Evolutionary conservation across 35 echinoderm and acorn worm species (phyloP), one percentile per base, ranked within the genome.

Genomic region (Lytechinus variegatus): DNA sequence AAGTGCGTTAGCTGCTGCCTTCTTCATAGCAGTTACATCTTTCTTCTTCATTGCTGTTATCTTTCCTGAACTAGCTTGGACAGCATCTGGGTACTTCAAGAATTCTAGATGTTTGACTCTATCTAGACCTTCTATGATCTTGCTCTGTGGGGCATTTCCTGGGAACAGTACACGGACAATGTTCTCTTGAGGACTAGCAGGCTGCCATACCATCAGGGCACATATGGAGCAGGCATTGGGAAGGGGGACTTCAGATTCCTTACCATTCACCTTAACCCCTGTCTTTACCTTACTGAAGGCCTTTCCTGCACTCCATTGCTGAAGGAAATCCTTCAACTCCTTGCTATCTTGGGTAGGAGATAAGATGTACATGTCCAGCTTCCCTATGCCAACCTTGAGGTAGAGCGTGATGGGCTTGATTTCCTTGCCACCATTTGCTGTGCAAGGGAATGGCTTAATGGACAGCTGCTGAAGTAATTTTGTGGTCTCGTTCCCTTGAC

Each of bases 191-290:
- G 94, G 97, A 57, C 97, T 96, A 54, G 96, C 97, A 90, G 98
- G 97, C 72, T 99, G 98, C 98, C 98, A 99, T 54, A 99, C 98
- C 94, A 99, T 96, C 89, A 99, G 92, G 89, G 98, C 96, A 97
- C 98, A 99, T 51, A 99, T 96, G 87, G 98, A 99, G 10, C 98
- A 94, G 27, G 97, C 97, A 97, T 97, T 97, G 27, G 97, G 94
- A 87, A 98, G 86, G 44, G 95, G 86, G 8, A 96, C 87, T 55
- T 99, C 98, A 52, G 94, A 94, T 94, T 99, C 98, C 93, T 98
- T 99, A 14, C 97, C 98, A 96, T 98, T 98, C 12, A 97, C 96
- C 71, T 98, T 99, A 28, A 99, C 96, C 12, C 98, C 98, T 56
- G 97, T 99, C 96, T 99, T 99, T 11, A 97, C 98, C 79, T 97